A percentile compares a stretch with the other conserved stretches of the same genome.
Conservation (phyloP, 1,140 invertebrate species). For the Venustaconcha ellipsiformis region DNA sequence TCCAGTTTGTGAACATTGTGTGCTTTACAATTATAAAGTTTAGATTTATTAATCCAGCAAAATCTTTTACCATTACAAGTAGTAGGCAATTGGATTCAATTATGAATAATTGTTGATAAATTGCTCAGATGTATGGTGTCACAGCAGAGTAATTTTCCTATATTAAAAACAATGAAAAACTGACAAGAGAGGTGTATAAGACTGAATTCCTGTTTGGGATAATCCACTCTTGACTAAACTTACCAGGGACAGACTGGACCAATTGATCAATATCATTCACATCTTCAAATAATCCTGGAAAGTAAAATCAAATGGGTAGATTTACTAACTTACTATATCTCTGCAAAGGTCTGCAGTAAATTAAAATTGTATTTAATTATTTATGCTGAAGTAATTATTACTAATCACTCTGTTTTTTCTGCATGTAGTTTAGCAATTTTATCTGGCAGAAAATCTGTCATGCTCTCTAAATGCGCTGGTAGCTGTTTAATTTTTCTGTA, state of each 20-base stretch:
- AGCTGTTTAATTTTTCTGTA: no score
- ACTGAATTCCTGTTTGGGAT: no score
- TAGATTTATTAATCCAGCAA: no score
- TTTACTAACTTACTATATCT: neutral
- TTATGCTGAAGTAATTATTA: neutral
- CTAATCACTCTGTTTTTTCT: neutral
- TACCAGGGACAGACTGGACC: constrained; percentile 77
- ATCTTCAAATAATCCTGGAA: constrained; percentile 79
- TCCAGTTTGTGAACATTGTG: no score
- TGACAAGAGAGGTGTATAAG: no score
- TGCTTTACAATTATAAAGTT: no score
- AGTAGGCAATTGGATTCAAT: no score
- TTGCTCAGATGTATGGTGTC: no score
- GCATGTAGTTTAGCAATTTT: neutral
- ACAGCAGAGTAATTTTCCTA: no score
- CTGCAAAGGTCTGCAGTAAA: neutral
- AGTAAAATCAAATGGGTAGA: constrained; percentile 24
- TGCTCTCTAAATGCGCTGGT: neutral
- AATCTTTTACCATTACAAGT: no score
- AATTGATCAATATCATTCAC: constrained; percentile 78
- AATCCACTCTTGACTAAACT: constrained; percentile 4
- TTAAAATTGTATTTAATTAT: neutral
- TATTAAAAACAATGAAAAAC: no score
- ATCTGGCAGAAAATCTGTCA: neutral
- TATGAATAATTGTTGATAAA: no score